Evolutionary conservation across 1,140 invertebrate genomes (phyloP).

Genomic region (Neelides sp.): DNA sequence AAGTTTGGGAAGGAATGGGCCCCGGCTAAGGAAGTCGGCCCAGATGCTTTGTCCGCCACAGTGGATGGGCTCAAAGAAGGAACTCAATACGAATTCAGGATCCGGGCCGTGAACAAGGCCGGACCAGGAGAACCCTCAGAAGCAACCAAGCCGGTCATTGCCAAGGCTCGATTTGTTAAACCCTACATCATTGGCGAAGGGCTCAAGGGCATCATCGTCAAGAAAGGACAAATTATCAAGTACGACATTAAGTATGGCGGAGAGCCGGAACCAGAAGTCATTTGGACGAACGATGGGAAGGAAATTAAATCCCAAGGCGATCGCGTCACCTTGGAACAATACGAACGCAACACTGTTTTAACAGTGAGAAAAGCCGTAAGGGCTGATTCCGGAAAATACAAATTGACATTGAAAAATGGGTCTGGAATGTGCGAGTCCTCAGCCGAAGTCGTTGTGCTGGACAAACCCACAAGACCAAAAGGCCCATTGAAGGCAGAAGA

Average conservation of each 20-base stretch:
- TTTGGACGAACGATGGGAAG: conserved; percentile 62
- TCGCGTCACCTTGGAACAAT: conserved; percentile 71
- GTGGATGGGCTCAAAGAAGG: conserved; percentile 87
- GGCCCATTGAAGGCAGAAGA: conserved; percentile 78
- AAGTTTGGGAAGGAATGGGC: conserved; percentile 84
- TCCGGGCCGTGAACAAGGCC: conserved; percentile 88
- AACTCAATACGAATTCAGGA: conserved; percentile 87
- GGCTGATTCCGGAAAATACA: conserved; percentile 81
- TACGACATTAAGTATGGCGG: conserved; percentile 89
- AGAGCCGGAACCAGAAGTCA: conserved; percentile 82
- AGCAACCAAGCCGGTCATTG: conserved; percentile 84
- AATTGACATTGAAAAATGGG: conserved; percentile 65
- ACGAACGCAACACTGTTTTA: conserved; percentile 77
- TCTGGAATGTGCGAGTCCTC: conserved; percentile 68
- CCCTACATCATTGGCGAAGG: conserved; percentile 81
- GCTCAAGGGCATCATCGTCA: conserved; percentile 72
- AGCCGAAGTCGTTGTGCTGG: conserved; percentile 76
- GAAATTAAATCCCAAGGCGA: conserved; percentile 52
- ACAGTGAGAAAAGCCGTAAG: conserved; percentile 75
- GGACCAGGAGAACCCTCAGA: conserved; percentile 86
- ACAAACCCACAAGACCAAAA: conserved; percentile 69
- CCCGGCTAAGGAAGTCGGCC: conserved; percentile 61
- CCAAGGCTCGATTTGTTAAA: conserved; percentile 82
- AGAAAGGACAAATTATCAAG: conserved; percentile 83
- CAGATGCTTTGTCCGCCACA: conserved; percentile 58